Percentiles rank a stretch among this genome's conserved stretches.
phyloP scores from a whole-genome alignment of 2,113 vertebrate species.

The Psephotus haematonotus region DNA sequence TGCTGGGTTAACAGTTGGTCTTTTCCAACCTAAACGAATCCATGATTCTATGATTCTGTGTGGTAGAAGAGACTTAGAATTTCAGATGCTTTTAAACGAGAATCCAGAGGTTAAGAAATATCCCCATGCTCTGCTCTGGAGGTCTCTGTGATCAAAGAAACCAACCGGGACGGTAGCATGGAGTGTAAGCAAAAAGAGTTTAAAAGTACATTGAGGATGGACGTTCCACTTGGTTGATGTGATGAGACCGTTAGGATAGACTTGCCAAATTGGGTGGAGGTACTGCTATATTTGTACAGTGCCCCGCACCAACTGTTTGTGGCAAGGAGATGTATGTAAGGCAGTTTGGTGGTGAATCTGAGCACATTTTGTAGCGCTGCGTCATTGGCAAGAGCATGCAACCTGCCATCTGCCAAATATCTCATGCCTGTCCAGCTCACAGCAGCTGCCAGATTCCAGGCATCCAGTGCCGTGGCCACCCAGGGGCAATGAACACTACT shows the following conservation, averaged over 20 bases:
- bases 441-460: slow-evolving; percentile 20
- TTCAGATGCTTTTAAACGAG: background rate
- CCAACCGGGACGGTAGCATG: rapidly evolving
- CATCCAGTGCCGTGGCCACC: rapidly evolving
- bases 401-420: background rate
- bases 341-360: background rate
- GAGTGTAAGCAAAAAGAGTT: background rate
- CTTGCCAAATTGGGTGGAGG: background rate
- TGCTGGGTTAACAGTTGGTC: background rate
- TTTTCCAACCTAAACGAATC: background rate
- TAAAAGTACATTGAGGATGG: background rate
- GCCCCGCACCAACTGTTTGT: background rate
- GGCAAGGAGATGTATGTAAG: background rate
- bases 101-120: background rate
- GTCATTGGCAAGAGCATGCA: background rate
- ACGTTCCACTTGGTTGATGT: background rate
- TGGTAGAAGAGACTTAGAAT: background rate
- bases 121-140: background rate
- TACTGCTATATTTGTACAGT: background rate
- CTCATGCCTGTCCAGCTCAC: background rate
- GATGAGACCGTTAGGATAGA: rapidly evolving
- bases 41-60: background rate
- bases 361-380: background rate
- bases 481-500: background rate
- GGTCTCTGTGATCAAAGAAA: background rate